Conservation (phyloP, 2,113 vertebrate species). For the Galemys pyrenaicus region DNA sequence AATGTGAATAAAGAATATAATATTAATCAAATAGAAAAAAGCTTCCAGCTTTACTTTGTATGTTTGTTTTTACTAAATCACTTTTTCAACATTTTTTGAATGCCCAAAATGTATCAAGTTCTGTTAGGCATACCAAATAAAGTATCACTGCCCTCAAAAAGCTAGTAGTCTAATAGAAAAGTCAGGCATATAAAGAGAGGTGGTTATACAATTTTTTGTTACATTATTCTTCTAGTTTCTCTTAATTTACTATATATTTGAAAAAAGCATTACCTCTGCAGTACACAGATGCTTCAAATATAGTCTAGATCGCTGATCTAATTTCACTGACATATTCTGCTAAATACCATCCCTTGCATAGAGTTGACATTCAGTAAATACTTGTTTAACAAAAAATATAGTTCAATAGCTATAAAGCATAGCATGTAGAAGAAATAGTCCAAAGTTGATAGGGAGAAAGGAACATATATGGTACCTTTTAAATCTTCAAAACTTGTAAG, state of each 20-base stretch:
- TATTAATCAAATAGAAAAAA: constrained; percentile 27
- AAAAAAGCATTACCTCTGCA: constrained; percentile 18
- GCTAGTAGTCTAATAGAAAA: not conserved
- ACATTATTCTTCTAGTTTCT: constrained; percentile 11
- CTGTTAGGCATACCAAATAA: not conserved
- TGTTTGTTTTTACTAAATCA: constrained; percentile 12
- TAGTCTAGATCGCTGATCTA: not conserved
- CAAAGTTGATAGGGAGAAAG: not conserved
- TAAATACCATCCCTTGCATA: not conserved
- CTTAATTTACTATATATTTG: not conserved
- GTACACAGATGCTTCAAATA: not conserved
- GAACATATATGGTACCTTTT: not conserved
- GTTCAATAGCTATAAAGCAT: not conserved
- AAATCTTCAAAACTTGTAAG: not conserved
- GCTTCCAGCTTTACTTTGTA: not conserved
- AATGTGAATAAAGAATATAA: not conserved
- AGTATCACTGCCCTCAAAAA: not conserved
- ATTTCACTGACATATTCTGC: not conserved
- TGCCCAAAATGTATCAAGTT: not conserved
- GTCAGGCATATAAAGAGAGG: not conserved
- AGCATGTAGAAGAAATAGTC: not conserved
- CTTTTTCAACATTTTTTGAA: constrained; percentile 2
- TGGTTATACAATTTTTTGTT: not conserved
- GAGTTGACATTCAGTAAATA: not conserved
- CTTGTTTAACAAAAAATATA: constrained; percentile 17